phyloP scores from a whole-genome alignment of 2,797 vertebrate genomes.

The Potorous gilbertii region DNA sequence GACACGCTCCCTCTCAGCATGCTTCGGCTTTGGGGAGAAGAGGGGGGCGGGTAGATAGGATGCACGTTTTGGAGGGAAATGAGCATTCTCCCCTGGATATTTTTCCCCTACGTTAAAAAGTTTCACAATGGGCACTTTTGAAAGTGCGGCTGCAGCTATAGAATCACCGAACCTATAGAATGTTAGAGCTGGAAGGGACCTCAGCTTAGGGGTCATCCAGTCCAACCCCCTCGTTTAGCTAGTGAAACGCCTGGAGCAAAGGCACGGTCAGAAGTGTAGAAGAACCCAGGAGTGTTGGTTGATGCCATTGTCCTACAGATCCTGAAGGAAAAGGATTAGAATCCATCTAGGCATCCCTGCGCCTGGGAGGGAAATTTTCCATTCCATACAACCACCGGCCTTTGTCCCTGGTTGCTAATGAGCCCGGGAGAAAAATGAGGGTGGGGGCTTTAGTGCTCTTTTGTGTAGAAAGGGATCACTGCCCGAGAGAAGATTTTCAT shows the following conservation, averaged over 20 bases:
- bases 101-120: conserved; percentile 23
- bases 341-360: conserved; percentile 34
- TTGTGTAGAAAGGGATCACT: neutral
- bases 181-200: neutral
- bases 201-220: neutral
- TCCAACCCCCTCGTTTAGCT: conserved; percentile 9
- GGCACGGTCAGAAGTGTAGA: neutral
- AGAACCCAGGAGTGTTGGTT: neutral
- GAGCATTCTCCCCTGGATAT: neutral
- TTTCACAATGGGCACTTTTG: conserved; percentile 11
- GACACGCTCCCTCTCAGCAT: neutral
- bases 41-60: neutral
- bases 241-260: conserved; percentile 22
- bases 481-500: neutral
- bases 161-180: neutral
- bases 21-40: neutral
- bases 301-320: neutral
- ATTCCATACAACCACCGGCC: neutral
- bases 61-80: neutral
- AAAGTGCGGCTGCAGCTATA: neutral
- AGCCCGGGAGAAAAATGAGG: conserved; percentile 14
- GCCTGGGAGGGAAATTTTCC: conserved; percentile 4
- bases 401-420: conserved; percentile 26
- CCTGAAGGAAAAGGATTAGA: conserved; percentile 64
- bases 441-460: neutral